These are phyloP conservation scores for Gnatocerus cornutus DNA, from an alignment of 2,888 invertebrate species.

Conservation along the genomic window DNA sequence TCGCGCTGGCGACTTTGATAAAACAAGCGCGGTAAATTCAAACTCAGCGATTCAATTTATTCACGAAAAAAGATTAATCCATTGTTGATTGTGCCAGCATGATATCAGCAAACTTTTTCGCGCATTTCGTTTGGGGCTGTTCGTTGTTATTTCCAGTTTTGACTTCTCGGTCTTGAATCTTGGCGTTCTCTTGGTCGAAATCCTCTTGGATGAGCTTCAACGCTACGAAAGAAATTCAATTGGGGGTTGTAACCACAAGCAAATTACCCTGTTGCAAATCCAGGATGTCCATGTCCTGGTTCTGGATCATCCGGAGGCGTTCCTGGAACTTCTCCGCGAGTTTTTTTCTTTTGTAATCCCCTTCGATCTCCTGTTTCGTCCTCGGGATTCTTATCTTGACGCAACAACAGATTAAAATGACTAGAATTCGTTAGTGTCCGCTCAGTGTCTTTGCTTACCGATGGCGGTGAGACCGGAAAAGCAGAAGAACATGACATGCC, in stretches of 20 bases:
- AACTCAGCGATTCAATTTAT: no score
- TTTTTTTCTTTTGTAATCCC: conserved; percentile 89
- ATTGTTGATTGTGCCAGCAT: conserved; percentile 36
- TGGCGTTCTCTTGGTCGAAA: conserved; percentile 74
- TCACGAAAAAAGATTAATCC: neutral
- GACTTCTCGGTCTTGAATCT: conserved; percentile 44
- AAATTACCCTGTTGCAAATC: conserved; percentile 82
- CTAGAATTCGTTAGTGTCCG: conserved; percentile 69
- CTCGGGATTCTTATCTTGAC: conserved; percentile 92
- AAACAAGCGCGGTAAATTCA: neutral
- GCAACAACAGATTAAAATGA: conserved; percentile 91
- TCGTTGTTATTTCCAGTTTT: neutral
- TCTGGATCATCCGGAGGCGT: conserved; percentile 86
- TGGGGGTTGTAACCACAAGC: no score
- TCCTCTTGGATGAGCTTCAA: conserved; percentile 80
- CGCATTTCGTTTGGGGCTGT: conserved; percentile 38
- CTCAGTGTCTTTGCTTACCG: conserved; percentile 71
- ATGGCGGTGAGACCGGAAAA: conserved; percentile 77
- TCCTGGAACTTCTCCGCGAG: conserved; percentile 88
- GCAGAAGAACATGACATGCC: conserved; percentile 87
- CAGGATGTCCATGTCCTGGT: conserved; percentile 89
- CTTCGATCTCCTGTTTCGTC: conserved; percentile 96
- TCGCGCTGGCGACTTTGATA: conserved; percentile 2
- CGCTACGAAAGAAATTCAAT: conserved; percentile 70
- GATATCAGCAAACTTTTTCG: conserved; percentile 48